Base-by-base conservation (phyloP, 2,113 vertebrate genomes). In the Barnardius zonarius region DNA sequence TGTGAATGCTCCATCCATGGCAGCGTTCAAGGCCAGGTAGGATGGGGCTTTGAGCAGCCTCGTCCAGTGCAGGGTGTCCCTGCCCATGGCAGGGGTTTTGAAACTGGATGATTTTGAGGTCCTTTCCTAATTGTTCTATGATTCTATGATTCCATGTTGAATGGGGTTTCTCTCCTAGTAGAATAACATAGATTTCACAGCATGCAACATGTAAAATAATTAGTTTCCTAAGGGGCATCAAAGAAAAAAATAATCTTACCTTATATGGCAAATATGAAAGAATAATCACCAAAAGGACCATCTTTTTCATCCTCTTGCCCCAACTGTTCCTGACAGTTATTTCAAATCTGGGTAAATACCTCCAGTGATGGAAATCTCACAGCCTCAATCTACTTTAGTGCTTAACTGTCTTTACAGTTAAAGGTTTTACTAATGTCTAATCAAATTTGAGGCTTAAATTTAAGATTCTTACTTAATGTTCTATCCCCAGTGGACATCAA, bases 381-480 rank as follows among this genome's bases (percentile, higher is more conserved):
- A 88, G 54, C 4, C 35, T 83, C 63, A 57, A 41, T 80, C 81
- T 90, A 88, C 90, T 80, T 73, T 90, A 90, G 25, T 44, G 15
- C 76, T 92, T 90, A 93, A 80, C 67, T 79, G 48, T 64, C 78
- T 90, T 90, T 90, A 57, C 44, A 52, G 39, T 69, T 92, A 48
- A 90, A 96, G 74, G 41, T 66, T 94, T 87, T 90, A 61, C 25
- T 62, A 92, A 73, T 73, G 75, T 83, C 57, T 90, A 85, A 90
- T 90, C 83, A 92, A 83, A 88, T 15, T 66, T 73, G 69, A 87
- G 31, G 33, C 39, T 90, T 93, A 48, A 52, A 3, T 88, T 93
- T 95, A 93, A 96, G 63, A 54, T 35, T 93, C 72, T 92, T 90
- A 41, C 70, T 96, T 44, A 28, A 44, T 88, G 37, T 88, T 90